Conservation (phyloP, 2,797 vertebrate species). For the Lindbergichthys nudifrons region DNA sequence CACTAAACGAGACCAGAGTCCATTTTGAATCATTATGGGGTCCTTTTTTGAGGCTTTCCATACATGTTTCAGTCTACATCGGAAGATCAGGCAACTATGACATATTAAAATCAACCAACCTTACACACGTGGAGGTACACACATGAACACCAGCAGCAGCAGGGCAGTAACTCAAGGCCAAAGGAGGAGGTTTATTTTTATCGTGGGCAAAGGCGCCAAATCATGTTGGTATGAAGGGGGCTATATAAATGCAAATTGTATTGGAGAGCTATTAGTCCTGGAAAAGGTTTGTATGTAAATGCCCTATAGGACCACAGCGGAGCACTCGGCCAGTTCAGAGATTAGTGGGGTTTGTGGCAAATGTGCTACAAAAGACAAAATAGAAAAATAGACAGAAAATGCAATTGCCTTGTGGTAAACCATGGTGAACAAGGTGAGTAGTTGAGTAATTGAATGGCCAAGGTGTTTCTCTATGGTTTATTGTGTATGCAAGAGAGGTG, state of each 20-base stretch:
- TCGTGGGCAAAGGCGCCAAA: constrained; percentile 86
- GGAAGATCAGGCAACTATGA: constrained; percentile 70
- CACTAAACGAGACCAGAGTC: constrained; percentile 18
- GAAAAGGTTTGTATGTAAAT: constrained; percentile 88
- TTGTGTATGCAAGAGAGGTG: constrained; percentile 66
- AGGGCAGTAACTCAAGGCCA: constrained; percentile 85
- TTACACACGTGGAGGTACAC: constrained; percentile 67
- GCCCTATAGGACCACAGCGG: constrained; percentile 79
- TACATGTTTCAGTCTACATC: constrained; percentile 72
- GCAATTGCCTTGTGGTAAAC: constrained; percentile 80
- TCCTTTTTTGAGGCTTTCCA: constrained; percentile 61
- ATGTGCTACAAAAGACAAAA: constrained; percentile 81
- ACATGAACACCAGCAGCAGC: constrained; percentile 58
- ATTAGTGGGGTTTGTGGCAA: constrained; percentile 80
- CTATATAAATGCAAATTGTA: constrained; percentile 92
- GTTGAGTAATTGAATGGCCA: constrained; percentile 83
- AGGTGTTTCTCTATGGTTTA: constrained; percentile 71
- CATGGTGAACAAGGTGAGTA: constrained; percentile 84
- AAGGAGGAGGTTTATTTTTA: constrained; percentile 86
- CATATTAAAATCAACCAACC: constrained; percentile 83
- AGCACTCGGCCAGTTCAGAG: constrained; percentile 83
- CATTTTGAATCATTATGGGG: constrained; percentile 70
- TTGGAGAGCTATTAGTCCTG: constrained; percentile 86
- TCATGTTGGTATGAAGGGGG: constrained; percentile 87
- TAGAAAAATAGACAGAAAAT: constrained; percentile 68